phyloP scores from a whole-genome alignment of 2,113 vertebrate genomes.

The Siniperca chuatsi region DNA sequence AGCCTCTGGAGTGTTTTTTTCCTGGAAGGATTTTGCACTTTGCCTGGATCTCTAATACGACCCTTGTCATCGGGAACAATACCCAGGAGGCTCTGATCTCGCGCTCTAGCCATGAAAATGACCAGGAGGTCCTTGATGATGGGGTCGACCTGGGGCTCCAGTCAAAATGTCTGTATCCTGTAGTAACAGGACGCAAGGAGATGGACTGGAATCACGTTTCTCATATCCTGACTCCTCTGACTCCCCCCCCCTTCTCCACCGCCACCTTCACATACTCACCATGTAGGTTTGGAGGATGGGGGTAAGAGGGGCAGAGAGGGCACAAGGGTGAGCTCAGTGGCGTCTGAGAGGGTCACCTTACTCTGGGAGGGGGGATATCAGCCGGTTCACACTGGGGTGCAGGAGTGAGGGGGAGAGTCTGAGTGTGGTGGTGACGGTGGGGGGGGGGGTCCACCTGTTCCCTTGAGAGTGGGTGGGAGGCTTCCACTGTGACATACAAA shows the following conservation, averaged over 20 bases:
- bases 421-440: constrained; percentile 21
- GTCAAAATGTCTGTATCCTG: constrained; percentile 81
- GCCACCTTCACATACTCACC: not conserved
- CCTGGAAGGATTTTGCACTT: constrained; percentile 81
- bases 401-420: constrained; percentile 7
- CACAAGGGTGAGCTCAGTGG: constrained; percentile 41
- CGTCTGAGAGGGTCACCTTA: constrained; percentile 56
- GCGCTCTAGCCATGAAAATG: constrained; percentile 73
- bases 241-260: constrained; percentile 10
- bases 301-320: constrained; percentile 40
- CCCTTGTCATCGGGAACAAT: constrained; percentile 78
- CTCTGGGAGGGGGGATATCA: constrained; percentile 61
- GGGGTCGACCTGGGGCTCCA: constrained; percentile 68
- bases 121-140: constrained; percentile 50
- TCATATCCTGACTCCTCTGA: constrained; percentile 73
- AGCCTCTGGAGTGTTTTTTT: constrained; percentile 82
- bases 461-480: constrained; percentile 83
- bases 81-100: constrained; percentile 64
- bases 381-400: constrained; percentile 64
- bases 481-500: constrained; percentile 79
- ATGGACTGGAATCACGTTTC: constrained; percentile 81
- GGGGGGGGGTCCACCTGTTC: constrained; percentile 77
- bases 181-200: constrained; percentile 83
- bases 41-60: constrained; percentile 69
- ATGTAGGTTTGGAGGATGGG: constrained; percentile 2